phyloP scores from a whole-genome alignment of 2,888 invertebrate genomes.

The Ophion obscuratus region DNA sequence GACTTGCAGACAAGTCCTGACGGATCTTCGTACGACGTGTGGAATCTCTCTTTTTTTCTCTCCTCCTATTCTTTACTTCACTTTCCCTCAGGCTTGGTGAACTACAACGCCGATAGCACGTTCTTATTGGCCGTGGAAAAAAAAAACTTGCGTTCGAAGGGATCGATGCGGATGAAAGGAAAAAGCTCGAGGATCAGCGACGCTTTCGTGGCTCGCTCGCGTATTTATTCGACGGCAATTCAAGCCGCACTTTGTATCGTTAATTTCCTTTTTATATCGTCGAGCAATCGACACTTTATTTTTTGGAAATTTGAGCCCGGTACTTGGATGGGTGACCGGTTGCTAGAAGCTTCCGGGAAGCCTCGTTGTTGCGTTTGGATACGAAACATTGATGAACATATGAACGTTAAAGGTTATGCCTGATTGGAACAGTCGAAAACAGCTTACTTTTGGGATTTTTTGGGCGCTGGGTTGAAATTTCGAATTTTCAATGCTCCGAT shows the following conservation, averaged over 20 bases:
- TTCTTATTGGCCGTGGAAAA: conserved; percentile 5
- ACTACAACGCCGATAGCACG: conserved; percentile 14
- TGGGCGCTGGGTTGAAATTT: too few species aligned
- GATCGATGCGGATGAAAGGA: conserved; percentile 22
- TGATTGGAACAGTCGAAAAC: too few species aligned
- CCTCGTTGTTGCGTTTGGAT: too few species aligned
- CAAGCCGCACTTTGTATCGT: neutral
- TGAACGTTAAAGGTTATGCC: too few species aligned
- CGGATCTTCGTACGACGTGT: conserved; percentile 31
- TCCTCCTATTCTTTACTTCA: neutral
- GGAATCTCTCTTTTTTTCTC: neutral
- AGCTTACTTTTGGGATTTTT: too few species aligned
- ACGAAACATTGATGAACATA: too few species aligned
- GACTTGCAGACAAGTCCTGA: conserved; percentile 38
- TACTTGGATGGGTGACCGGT: neutral
- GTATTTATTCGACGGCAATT: neutral
- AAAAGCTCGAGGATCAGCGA: conserved; percentile 38
- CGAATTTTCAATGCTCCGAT: too few species aligned
- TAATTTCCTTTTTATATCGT: neutral
- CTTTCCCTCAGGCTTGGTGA: neutral
- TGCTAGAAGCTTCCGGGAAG: too few species aligned
- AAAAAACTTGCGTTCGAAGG: neutral
- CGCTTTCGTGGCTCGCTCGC: conserved; percentile 26
- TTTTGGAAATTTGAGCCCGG: neutral
- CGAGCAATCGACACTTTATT: neutral